Evolutionary conservation across 1,140 invertebrate genomes (phyloP), one percentile per base, ranked within the genome.

Genomic region (Penaeus japonicus): DNA sequence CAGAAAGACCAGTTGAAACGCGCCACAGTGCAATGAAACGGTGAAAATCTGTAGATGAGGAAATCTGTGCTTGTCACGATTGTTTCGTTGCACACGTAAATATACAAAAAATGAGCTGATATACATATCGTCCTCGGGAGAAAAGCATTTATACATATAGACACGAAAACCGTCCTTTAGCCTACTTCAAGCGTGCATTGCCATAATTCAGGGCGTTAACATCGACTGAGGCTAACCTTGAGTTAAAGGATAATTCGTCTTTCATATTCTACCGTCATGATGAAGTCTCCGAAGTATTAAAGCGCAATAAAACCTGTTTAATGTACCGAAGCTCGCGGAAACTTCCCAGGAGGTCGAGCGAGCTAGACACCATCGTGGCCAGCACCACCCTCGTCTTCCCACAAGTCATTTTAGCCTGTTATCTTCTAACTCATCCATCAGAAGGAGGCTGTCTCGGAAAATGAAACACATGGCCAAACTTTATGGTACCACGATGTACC

Each of bases 281-380:
- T 47, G 47, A 47, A 47, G 10, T 47, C 47, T 65, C 80, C 65
- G 75, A 77, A 73, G 87, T 65, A 88, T 88, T 88, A 88, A 88
- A 88, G 83, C 80, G 87, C 87, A 88, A 88, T 88, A 84, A 88
- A 82, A 88, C 87, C 80, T 83, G 81, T 88, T 88, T 83, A 88
- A 83, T 83, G 80, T 88, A 55, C 87, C 73, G 80, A 83, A 88
- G 78, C 87, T 83, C 79, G 78, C 77, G 87, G 80, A 83, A 88
- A 88, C 80, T 70, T 83, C 87, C 87, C 81, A 88, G 87, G 81
- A 75, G 87, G 87, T 88, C 87, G 73, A 24, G 30, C 30, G 73
- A 39, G 73, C n/a, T 39, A 32, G 39, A 77, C 27, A 39, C 27
- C 27, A 10, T 77, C 27, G 73, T 27, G 39, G 73, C 73, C 73